Evolutionary conservation across 2,888 invertebrate genomes (phyloP), one percentile per base, ranked within the genome.

Genomic region (Drosophila flavopinicola): DNA sequence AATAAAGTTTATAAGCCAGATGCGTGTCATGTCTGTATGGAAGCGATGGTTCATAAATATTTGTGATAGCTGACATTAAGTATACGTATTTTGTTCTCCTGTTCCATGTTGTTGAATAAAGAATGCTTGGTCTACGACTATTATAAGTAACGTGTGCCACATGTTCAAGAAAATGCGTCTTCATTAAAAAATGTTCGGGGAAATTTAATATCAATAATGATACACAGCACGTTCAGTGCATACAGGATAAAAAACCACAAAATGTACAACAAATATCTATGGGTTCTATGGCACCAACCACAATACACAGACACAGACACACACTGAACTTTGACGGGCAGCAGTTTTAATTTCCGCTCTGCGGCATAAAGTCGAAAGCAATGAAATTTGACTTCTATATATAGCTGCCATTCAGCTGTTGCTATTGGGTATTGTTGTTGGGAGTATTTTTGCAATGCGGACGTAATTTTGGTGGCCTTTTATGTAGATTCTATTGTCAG

Each of bases 311-410:
- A 39, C 17, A 30, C 45, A 41, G 2, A 33, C 27, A 38, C 24
- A 30, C 42, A 15, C 9, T 6, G 11, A 30, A 38, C 10, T 60
- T 58, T 56, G 52, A 49, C 27, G 27, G 54, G 30, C 48, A 53
- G 54, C 66, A 65, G 64, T 63, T 75, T 78, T 69, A 82, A 78
- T 78, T 78, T 78, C 78, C 79, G 75, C 53, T 69, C 54, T 76
- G 71, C 47, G 64, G 68, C 54, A 48, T 35, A 54, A 57, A 61
- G 45, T 54, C 49, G 29, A 41, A 42, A 30, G 53, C 42, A 52
- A 38, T 38, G 45, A 61, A 61, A 60, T 65, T 52, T 39, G 20
- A 15, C 30, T 52, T 20, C 6, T 17, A 60, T 53, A 17, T 33
- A 20, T 23, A 61, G 35, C 51, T 52, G 30, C n/a, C 10, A n/a